Conservation (phyloP, 37 sponge, comb jelly and placozoan genomes). For the Haliclona indistincta region DNA sequence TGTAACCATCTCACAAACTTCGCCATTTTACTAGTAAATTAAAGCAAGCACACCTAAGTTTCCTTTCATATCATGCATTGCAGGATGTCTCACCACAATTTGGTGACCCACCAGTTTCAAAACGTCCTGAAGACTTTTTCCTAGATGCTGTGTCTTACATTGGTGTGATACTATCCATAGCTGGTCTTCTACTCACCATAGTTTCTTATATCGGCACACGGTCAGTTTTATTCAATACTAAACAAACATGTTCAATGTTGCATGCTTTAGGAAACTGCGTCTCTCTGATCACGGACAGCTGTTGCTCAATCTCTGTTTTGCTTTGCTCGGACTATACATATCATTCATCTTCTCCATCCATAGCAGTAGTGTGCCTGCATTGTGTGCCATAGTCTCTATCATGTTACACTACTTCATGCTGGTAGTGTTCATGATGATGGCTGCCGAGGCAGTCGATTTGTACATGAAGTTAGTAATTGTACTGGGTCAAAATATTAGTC, state of each 20-base stretch:
- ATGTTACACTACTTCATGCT: conserved; percentile 61
- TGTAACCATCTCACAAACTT: conserved; percentile 16
- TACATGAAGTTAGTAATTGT: conserved; percentile 45
- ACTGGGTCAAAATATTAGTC: conserved; percentile 5
- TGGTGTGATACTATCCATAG: conserved; percentile 42
- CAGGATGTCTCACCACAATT: conserved; percentile 33
- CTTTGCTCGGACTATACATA: conserved; percentile 37
- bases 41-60: background rate
- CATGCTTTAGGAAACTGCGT: conserved; percentile 48
- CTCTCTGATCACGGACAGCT: conserved; percentile 28
- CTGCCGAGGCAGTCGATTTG: conserved; percentile 49
- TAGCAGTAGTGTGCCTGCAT: background rate
- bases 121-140: background rate
- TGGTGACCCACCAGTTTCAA: background rate
- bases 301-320: conserved; percentile 49
- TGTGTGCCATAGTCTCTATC: conserved; percentile 28
- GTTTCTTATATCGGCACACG: conserved; percentile 34
- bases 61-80: background rate
- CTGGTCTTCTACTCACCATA: conserved; percentile 36
- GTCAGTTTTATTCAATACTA: no score
- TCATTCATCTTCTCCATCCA: conserved; percentile 29
- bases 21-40: background rate
- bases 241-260: no score
- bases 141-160: conserved; percentile 49
- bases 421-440: conserved; percentile 34